A percentile compares a stretch with the other conserved stretches of the same genome.
phyloP scores from a whole-genome alignment of 2,797 vertebrate genomes.

The Amazona ochrocephala region DNA sequence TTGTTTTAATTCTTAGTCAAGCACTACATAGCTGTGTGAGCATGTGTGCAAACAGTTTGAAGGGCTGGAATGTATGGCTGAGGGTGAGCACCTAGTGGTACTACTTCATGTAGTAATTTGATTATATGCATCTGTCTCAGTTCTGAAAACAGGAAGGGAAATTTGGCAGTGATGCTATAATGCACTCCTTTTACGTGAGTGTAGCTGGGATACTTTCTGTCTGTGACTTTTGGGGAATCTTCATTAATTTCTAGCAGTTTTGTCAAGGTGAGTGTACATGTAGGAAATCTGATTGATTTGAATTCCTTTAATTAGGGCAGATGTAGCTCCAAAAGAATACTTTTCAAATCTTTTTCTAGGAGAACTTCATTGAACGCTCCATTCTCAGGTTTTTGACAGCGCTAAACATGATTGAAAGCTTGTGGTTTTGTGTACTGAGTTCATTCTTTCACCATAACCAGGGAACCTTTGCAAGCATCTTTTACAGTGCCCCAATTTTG shows the following conservation, averaged over 20 bases:
- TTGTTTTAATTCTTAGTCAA: neutral
- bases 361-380: neutral
- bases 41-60: neutral
- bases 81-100: neutral
- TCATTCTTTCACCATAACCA: neutral
- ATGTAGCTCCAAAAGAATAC: neutral
- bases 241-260: neutral
- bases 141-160: neutral
- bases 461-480: neutral
- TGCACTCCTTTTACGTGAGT: neutral
- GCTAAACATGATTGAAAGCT: neutral
- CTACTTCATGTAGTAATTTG: neutral
- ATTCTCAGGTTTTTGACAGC: neutral
- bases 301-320: conserved; percentile 9
- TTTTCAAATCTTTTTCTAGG: neutral
- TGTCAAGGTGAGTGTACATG: neutral
- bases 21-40: neutral
- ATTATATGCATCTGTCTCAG: neutral
- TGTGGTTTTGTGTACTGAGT: neutral
- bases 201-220: neutral
- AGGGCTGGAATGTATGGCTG: neutral
- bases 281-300: neutral
- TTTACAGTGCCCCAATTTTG: neutral
- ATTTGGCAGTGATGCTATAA: neutral
- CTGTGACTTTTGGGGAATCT: neutral